Evolutionary conservation across 2,888 invertebrate species (phyloP), one percentile per base, ranked within the genome.

Genomic region (Galerucella calmariensis): DNA sequence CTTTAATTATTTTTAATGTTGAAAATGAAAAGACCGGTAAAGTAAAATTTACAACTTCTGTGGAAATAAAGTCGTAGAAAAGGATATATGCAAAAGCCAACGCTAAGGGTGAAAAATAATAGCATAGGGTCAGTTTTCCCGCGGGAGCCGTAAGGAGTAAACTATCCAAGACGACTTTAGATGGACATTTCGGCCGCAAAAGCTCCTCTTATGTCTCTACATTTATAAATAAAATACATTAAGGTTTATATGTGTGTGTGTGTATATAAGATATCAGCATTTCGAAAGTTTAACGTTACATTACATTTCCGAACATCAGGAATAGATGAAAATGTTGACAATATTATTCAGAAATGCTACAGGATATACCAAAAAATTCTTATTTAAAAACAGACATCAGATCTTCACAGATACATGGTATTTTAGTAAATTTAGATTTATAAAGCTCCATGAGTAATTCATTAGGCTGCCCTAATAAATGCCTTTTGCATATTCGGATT

Each of bases 1-100:
- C 11, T 65, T 63, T 69, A 48, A 46, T 70, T 56, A 58, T 44
- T 35, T 67, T 46, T 63, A 74, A 74, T 71, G 70, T 58, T 41
- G 27, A 67, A 67, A 56, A 62, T 53, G 10, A 58, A n/a, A 63
- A 44, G 11, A 12, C 63, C 66, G 58, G n/a, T 68, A 78, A 80
- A 80, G 77, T 78, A 74, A 81, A 79, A 80, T 79, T 80, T 80
- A 81, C 76, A 79, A 78, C 74, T 76, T 69, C 63, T 69, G 73
- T 72, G 73, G 77, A 77, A 79, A 79, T 75, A 75, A 67, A 78
- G 69, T 76, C 78, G 74, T 77, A 78, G 77, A 84, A 81, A 80
- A 84, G 86, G 87, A 87, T 87, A 86, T 88, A 88, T 88, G 88
- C 88, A 88, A 87, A 88, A 86, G 87, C 85, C 84, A 73, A 78